phyloP scores from a whole-genome alignment of 2,113 vertebrate species.

The Motacilla alba region DNA sequence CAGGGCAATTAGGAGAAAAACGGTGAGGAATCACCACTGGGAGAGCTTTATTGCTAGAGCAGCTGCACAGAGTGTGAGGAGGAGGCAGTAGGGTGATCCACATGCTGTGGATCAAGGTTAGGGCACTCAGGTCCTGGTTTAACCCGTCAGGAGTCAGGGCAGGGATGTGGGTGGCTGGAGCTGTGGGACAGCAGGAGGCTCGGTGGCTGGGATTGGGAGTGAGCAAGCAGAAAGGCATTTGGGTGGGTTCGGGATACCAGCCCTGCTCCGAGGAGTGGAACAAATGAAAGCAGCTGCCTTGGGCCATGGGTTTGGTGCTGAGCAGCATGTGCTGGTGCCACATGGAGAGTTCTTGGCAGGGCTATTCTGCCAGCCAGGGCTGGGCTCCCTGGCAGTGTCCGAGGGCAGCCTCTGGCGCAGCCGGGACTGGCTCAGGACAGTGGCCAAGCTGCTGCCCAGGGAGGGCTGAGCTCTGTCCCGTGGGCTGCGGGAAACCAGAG shows the following conservation, averaged over 20 bases:
- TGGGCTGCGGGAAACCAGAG: neutral
- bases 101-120: neutral
- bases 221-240: neutral
- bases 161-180: neutral
- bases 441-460: neutral
- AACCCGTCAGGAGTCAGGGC: neutral
- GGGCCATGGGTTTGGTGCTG: neutral
- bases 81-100: neutral
- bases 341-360: neutral
- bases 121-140: neutral
- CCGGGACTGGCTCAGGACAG: neutral
- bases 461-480: neutral
- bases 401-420: neutral
- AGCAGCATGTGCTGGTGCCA: neutral
- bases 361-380: neutral
- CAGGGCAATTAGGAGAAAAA: neutral
- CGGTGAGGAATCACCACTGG: neutral
- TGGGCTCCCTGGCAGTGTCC: neutral
- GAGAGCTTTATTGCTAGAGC: neutral
- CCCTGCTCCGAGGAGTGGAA: neutral
- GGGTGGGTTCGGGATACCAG: neutral
- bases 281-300: neutral
- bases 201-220: fast-evolving
- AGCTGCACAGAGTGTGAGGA: neutral
- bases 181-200: neutral